Conservation (phyloP, 2,888 invertebrate genomes). For the Brachypalpus laphriformis region DNA sequence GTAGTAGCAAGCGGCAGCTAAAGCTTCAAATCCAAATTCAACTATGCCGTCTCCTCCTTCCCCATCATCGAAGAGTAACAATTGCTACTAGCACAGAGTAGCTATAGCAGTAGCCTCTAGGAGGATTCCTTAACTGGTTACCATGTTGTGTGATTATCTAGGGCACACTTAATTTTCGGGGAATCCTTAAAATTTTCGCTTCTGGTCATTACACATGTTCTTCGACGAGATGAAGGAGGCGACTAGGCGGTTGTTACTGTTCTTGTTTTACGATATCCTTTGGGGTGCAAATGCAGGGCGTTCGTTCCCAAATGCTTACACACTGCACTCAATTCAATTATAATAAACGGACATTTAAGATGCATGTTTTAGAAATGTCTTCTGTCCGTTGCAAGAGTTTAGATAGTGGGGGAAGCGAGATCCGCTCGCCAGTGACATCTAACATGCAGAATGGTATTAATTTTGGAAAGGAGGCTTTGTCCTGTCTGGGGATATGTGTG, state of each 20-base stretch:
- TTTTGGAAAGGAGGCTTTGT: neutral
- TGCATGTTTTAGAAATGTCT: conserved; percentile 62
- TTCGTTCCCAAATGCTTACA: conserved; percentile 22
- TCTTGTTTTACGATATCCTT: conserved; percentile 17
- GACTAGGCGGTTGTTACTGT: conserved; percentile 22
- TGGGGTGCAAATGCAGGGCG: conserved; percentile 22
- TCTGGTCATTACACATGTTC: conserved; percentile 72
- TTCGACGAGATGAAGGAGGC: neutral
- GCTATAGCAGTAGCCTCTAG: conserved; percentile 2
- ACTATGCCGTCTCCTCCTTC: conserved; percentile 36
- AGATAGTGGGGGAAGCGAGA: neutral
- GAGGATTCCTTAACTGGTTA: conserved; percentile 54
- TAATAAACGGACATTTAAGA: conserved; percentile 56
- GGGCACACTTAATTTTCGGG: conserved; percentile 76
- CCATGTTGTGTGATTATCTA: conserved; percentile 73
- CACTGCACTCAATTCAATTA: conserved; percentile 66
- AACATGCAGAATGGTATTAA: conserved; percentile 45
- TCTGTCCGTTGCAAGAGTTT: conserved; percentile 35
- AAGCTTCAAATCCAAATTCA: conserved; percentile 62
- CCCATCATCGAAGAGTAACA: conserved; percentile 39
- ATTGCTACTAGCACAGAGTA: conserved; percentile 37
- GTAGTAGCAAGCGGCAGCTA: conserved; percentile 8
- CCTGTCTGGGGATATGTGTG: neutral
- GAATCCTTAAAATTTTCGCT: conserved; percentile 73
- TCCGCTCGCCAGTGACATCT: conserved; percentile 32